phyloP scores from a whole-genome alignment of 2,113 vertebrate genomes.

The Sander lucioperca region DNA sequence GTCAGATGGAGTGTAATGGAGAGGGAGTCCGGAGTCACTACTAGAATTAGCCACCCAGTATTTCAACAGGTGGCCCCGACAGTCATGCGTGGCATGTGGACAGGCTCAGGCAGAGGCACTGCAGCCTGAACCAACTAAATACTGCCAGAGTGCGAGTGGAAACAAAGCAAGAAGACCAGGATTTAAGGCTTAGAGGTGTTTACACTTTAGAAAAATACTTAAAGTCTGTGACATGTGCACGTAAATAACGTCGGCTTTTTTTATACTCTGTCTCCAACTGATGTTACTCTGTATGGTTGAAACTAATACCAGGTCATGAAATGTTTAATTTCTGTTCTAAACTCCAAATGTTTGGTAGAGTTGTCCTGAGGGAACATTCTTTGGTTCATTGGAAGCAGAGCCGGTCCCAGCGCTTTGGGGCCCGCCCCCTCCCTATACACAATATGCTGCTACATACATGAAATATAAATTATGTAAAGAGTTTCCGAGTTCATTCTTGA shows the following conservation, averaged over 20 bases:
- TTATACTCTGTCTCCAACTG: neutral
- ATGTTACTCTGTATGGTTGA: neutral
- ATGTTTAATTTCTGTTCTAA: neutral
- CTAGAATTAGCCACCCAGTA: slow-evolving; percentile 88
- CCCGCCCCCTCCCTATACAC: neutral
- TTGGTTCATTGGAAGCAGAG: neutral
- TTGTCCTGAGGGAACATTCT: neutral
- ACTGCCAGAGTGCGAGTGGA: slow-evolving; percentile 20
- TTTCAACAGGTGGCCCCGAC: slow-evolving; percentile 91
- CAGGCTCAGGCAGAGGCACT: slow-evolving; percentile 31
- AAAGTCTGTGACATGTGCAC: neutral
- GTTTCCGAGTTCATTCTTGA: no score
- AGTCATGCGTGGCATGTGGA: slow-evolving; percentile 66
- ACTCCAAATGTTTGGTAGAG: neutral
- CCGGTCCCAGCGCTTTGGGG: neutral
- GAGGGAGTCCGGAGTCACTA: slow-evolving; percentile 86
- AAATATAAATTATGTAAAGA: no score
- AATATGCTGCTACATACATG: no score
- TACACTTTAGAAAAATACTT: slow-evolving; percentile 18
- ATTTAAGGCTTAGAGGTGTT: slow-evolving; percentile 25
- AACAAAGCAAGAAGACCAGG: slow-evolving; percentile 16
- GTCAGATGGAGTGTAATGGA: slow-evolving; percentile 84
- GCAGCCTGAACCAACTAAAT: neutral
- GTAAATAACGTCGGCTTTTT: neutral
- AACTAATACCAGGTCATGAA: neutral